Base-by-base conservation (phyloP, 2,797 vertebrate species). In the Dromococcyx pavoninus region DNA sequence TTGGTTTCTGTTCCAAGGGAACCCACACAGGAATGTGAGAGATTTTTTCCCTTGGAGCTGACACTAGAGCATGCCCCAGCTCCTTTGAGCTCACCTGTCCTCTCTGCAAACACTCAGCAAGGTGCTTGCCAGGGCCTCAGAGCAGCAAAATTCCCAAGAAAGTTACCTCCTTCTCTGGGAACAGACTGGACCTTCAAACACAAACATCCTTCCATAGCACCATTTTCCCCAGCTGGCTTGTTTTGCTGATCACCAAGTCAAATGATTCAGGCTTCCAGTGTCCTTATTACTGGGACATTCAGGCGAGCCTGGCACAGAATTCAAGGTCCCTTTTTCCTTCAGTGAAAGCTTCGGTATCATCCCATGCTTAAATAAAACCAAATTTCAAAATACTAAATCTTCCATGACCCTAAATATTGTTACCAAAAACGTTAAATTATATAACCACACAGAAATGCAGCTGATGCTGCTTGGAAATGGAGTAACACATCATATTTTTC, bases 51-150 rank as follows among this genome's bases (percentile, higher is more conserved):
- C 16, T 19, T 7, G 10, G 5, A 33, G 2, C 14, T 81, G 65
- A 35, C 19, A 24, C 11, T 18, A 4, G 24, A 39, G 19, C 25
- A 51, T 4, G 2, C 1, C 8, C 24, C 3, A 3, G 1, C 13
- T 56, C 27, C 30, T 78, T 78, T 6, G 11, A 85, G 8, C 12
- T 60, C 18, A 39, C 16, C 43, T 60, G 9, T 9, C 30, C 10
- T 4, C 39, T 71, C 30, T 12, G 17, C 12, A 64, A 74, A 82
- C 35, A 72, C 1, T 2, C 15, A 22, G 23, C 1, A 14, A 72
- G 35, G 28, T 1, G 3, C 1, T 43, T 90, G 3, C 13, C 15
- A 56, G 22, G 8, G 25, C 8, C 4, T 69, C 17, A 53, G 22
- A 74, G 13, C 7, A 78, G 14, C 14, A 10, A 67, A 5, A 72